A percentile compares a stretch with the other conserved stretches of the same genome.
These are phyloP conservation scores for Lepidotrigona ventralis DNA, from an alignment of 1,140 invertebrate species.

Conservation along the genomic window DNA sequence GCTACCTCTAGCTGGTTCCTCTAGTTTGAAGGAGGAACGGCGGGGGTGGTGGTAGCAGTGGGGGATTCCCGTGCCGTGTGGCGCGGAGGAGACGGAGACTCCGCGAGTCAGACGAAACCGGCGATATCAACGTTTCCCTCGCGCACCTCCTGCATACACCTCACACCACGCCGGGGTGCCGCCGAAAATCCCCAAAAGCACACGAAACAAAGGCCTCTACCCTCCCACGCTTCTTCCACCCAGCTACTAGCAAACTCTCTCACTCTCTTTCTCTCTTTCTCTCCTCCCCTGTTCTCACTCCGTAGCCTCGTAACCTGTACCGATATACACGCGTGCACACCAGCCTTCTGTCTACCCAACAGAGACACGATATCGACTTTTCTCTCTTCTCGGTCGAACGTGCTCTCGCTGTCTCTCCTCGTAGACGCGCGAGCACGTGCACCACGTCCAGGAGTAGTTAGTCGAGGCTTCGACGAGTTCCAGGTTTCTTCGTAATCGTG, in stretches of 20 bases:
- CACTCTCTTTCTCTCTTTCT: too few species aligned
- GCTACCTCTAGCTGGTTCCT: slow-evolving; percentile 14
- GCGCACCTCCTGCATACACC: slow-evolving; percentile 52
- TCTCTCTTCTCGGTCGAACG: slow-evolving; percentile 36
- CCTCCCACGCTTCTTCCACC: slow-evolving; percentile 34
- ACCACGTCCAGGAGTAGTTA: slow-evolving; percentile 13
- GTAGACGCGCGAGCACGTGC: slow-evolving; percentile 40
- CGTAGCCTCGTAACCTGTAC: slow-evolving; percentile 11
- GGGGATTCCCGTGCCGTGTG: background rate
- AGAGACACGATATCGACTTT: slow-evolving; percentile 40
- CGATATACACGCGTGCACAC: slow-evolving; percentile 37
- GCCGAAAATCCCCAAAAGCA: slow-evolving; percentile 73
- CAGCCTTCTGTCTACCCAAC: background rate
- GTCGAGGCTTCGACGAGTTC: slow-evolving; percentile 31
- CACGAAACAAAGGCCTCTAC: slow-evolving; percentile 71
- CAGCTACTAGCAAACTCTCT: background rate
- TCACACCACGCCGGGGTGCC: slow-evolving; percentile 63
- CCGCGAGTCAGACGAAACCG: slow-evolving; percentile 57
- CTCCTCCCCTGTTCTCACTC: slow-evolving; percentile 8
- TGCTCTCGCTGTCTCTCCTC: slow-evolving; percentile 2
- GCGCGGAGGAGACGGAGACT: slow-evolving; percentile 33
- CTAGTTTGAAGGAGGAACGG: background rate
- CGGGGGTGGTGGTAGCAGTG: background rate
- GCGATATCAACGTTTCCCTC: slow-evolving; percentile 62
- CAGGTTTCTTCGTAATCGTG: background rate